A percentile compares a stretch with the other conserved stretches of the same genome.
These are phyloP conservation scores for Pogonomyrmex californicus DNA, from an alignment of 1,140 invertebrate genomes.

Conservation along the genomic window DNA sequence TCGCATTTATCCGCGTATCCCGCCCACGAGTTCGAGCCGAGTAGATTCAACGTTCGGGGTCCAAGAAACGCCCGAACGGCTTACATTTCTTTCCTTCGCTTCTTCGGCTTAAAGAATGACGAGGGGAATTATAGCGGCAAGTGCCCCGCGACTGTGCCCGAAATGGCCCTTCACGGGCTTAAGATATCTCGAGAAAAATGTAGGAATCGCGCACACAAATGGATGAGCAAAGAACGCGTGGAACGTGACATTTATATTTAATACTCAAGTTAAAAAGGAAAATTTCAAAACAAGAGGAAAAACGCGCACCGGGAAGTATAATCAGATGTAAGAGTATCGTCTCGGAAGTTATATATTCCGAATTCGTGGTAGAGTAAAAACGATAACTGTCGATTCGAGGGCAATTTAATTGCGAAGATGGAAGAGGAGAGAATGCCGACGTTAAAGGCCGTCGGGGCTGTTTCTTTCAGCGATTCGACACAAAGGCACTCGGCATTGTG, in stretches of 20 bases:
- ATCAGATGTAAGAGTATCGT: not conserved
- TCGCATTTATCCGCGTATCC: constrained; percentile 15
- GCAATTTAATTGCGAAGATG: constrained; percentile 40
- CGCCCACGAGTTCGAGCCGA: not conserved
- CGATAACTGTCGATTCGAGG: constrained; percentile 30
- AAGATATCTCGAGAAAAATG: constrained; percentile 9
- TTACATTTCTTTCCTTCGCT: constrained; percentile 17
- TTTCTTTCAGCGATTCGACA: constrained; percentile 50
- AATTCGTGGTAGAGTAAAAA: not conserved
- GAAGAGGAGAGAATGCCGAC: constrained; percentile 6
- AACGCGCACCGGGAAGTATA: not conserved
- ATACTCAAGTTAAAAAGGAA: not conserved
- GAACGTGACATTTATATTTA: constrained; percentile 3
- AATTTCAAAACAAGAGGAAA: not conserved
- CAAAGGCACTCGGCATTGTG: constrained; percentile 35
- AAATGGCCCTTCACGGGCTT: not conserved
- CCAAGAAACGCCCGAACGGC: constrained; percentile 25
- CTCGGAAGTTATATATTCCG: not conserved
- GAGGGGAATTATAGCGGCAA: constrained; percentile 12
- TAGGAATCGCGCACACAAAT: not conserved
- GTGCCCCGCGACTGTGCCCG: not conserved
- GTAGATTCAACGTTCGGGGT: not conserved
- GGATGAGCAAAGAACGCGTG: not conserved
- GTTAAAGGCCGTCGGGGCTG: constrained; percentile 10
- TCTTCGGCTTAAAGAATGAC: constrained; percentile 13